Evolutionary conservation across 2,888 invertebrate genomes (phyloP).

Genomic region (Erannis defoliaria): DNA sequence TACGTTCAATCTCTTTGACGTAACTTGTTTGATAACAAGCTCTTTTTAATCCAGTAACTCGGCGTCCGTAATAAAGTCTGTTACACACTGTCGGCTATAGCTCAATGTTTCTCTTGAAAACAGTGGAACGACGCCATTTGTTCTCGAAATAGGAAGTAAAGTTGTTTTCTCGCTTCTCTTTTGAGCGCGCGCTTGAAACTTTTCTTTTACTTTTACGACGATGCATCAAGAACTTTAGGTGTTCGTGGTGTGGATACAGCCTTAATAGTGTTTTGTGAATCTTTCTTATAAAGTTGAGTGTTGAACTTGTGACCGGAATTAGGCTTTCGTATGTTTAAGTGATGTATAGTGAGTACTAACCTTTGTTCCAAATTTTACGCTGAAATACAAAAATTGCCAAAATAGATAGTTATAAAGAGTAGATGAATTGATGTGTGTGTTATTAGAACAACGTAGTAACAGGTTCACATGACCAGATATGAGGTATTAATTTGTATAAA

Average conservation of each 20-base stretch:
- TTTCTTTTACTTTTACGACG: slow-evolving; percentile 63
- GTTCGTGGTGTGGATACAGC: slow-evolving; percentile 44
- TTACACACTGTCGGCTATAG: slow-evolving; percentile 43
- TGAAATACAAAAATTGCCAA: no score
- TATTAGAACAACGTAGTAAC: no score
- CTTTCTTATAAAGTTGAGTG: slow-evolving; percentile 34
- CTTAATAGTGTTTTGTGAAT: slow-evolving; percentile 47
- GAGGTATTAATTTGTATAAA: no score
- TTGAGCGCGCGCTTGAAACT: slow-evolving; percentile 57
- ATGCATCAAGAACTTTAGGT: slow-evolving; percentile 56
- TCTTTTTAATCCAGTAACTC: slow-evolving; percentile 32
- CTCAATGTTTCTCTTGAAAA: slow-evolving; percentile 56
- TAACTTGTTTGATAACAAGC: slow-evolving; percentile 19
- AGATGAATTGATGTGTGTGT: no score
- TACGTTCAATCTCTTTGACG: not conserved
- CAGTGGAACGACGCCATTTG: slow-evolving; percentile 64
- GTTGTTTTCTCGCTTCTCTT: slow-evolving; percentile 69
- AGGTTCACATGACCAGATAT: no score
- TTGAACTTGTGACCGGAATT: slow-evolving; percentile 31
- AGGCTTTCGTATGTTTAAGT: no score
- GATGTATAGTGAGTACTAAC: no score
- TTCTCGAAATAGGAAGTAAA: slow-evolving; percentile 75
- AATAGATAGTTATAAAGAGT: no score
- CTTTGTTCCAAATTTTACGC: no score
- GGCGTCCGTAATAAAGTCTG: slow-evolving; percentile 44